phyloP scores from a whole-genome alignment of 2,888 invertebrate genomes.

The Slavum lentiscoides region DNA sequence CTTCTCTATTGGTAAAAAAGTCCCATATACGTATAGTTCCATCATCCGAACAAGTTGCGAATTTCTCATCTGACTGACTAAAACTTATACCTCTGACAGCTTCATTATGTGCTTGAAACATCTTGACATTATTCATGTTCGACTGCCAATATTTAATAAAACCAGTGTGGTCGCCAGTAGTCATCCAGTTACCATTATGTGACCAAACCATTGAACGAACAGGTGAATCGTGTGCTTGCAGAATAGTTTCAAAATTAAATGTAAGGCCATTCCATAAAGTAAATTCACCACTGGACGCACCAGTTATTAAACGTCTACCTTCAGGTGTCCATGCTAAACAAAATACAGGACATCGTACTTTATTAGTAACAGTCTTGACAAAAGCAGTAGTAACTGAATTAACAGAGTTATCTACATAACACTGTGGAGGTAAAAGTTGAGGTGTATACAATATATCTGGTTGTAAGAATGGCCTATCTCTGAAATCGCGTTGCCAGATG shows the following conservation, averaged over 20 bases:
- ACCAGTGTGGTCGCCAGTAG: constrained; percentile 97
- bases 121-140: constrained; percentile 99
- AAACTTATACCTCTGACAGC: constrained; percentile 99
- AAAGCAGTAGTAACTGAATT: constrained; percentile 94
- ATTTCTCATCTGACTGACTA: constrained; percentile 97
- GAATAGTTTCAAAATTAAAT: constrained; percentile 99
- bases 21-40: constrained; percentile 99
- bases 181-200: constrained; percentile 99
- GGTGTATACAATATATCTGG: constrained; percentile 95
- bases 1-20: constrained; percentile 95
- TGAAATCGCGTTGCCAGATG: constrained; percentile 91
- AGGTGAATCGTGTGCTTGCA: constrained; percentile 99
- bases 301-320: constrained; percentile 94
- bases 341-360: constrained; percentile 99
- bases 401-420: constrained; percentile 90
- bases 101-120: constrained; percentile 99
- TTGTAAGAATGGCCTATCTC: constrained; percentile 86
- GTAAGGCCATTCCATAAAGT: constrained; percentile 99
- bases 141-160: constrained; percentile 99
- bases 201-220: constrained; percentile 99
- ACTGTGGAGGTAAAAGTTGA: constrained; percentile 90
- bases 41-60: constrained; percentile 99
- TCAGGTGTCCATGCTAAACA: constrained; percentile 99
- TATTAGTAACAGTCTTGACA: constrained; percentile 99
- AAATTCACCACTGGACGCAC: constrained; percentile 98